These are phyloP conservation scores for Nephrotoma guestfalica DNA, from an alignment of 2,888 invertebrate species.

Conservation along the genomic window DNA sequence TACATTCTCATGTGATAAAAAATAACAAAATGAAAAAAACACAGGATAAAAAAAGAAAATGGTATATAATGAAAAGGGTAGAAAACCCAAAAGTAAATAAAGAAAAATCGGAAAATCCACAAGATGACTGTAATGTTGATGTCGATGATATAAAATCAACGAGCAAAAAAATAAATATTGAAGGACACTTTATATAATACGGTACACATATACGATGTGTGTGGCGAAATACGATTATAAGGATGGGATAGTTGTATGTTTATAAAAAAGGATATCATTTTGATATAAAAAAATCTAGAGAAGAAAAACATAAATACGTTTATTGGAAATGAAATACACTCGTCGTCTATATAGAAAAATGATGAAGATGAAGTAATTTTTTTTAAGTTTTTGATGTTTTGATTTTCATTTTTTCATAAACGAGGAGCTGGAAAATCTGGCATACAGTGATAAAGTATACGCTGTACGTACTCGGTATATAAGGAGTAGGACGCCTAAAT, in stretches of 20 bases:
- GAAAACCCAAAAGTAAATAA: background rate
- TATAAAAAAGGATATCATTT: background rate
- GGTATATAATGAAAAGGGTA: background rate
- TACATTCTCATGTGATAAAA: background rate
- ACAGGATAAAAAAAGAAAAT: background rate
- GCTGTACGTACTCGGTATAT: no score
- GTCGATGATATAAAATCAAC: background rate
- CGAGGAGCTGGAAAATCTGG: background rate
- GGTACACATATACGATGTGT: background rate
- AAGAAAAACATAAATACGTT: background rate
- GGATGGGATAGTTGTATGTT: background rate
- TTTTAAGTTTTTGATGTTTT: background rate
- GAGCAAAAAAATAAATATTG: background rate
- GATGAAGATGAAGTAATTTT: background rate
- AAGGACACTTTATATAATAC: background rate
- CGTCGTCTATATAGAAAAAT: background rate
- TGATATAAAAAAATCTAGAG: background rate
- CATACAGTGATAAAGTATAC: no score
- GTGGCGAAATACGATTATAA: background rate
- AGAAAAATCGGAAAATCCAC: background rate
- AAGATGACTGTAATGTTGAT: background rate
- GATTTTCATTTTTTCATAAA: background rate
- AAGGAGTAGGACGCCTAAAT: background rate
- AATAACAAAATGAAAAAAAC: background rate
- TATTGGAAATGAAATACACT: background rate